phyloP scores from a whole-genome alignment of 1,140 invertebrate species.

The Vollenhovia emeryi region DNA sequence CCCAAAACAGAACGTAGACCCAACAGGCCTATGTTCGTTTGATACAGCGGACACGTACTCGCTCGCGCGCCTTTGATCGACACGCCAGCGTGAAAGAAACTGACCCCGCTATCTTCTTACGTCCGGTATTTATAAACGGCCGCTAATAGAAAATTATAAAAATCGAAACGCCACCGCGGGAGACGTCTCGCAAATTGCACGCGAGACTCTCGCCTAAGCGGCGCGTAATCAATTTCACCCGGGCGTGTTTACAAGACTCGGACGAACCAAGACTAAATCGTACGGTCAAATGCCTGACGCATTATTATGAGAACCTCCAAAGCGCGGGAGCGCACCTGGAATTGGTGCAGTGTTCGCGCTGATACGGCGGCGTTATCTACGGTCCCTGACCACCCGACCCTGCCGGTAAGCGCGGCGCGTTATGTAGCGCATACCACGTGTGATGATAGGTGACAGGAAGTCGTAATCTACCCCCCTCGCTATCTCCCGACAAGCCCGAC shows the following conservation, averaged over 20 bases:
- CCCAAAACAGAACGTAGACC: constrained; percentile 1
- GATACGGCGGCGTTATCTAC: constrained; percentile 68
- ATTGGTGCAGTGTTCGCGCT: constrained; percentile 50
- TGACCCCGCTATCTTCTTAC: background rate
- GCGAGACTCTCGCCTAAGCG: background rate
- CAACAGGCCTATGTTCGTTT: constrained; percentile 10
- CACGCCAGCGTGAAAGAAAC: background rate
- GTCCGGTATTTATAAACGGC: background rate
- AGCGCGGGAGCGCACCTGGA: constrained; percentile 63
- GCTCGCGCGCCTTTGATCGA: background rate
- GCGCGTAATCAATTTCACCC: background rate
- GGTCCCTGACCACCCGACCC: constrained; percentile 51
- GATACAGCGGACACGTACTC: background rate
- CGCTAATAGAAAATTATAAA: background rate
- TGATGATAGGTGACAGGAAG: constrained; percentile 71
- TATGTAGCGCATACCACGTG: constrained; percentile 40
- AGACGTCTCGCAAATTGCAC: background rate
- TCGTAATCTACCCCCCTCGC: constrained; percentile 61
- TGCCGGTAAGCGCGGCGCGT: constrained; percentile 18
- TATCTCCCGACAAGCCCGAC: constrained; percentile 39
- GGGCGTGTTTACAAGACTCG: background rate
- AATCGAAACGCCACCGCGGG: background rate
- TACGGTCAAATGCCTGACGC: constrained; percentile 12
- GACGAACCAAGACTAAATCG: background rate
- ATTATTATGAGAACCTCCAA: constrained; percentile 49